Base-by-base conservation (phyloP, 2,888 invertebrate genomes). In the Xestia c-nigrum region DNA sequence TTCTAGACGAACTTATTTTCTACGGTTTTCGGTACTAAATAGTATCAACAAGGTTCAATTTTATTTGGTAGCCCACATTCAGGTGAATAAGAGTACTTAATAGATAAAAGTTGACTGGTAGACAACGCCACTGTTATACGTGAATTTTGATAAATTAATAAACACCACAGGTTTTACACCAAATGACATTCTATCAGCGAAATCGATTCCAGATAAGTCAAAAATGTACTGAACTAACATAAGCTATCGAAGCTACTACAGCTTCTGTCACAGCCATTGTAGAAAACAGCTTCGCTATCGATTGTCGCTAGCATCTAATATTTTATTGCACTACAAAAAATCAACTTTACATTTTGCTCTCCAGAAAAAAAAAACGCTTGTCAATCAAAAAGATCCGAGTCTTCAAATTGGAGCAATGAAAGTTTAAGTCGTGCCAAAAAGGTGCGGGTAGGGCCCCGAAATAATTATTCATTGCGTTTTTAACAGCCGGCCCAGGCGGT, bases 401-500 rank as follows among this genome's bases (percentile, higher is more conserved):
- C 76, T 80, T 75, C 68, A 78, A 80, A 78, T 72, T 69, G 52
- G 43, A 73, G 70, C 78, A 81, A 78, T 85, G 74, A 87, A 85
- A 85, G 72, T 79, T 80, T 72, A 84, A 88, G 80, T 78, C 46
- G 73, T 65, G 87, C 85, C 73, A 55, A 74, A 81, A 80, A 83
- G 79, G 81, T 83, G 68, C 66, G 89, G 86, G 88, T 73, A 69
- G 75, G 82, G 81, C 81, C 78, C 87, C 88, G 91, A 94, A 94
- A 95, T 96, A 96, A 96, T 96, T 96, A 96, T 96, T 96, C 96
- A 96, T 96, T 94, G 95, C 94, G 95, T 95, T 96, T 95, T 95
- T 96, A 96, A 96, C 95, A 95, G 94, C 92, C 93, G 88, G 90
- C 89, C 93, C 94, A 94, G 94, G 92, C 93, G 94, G 93, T 91